Evolutionary conservation across 37 sponge, comb jelly and placozoan species (phyloP).

Genomic region (Eunapius fragilis): DNA sequence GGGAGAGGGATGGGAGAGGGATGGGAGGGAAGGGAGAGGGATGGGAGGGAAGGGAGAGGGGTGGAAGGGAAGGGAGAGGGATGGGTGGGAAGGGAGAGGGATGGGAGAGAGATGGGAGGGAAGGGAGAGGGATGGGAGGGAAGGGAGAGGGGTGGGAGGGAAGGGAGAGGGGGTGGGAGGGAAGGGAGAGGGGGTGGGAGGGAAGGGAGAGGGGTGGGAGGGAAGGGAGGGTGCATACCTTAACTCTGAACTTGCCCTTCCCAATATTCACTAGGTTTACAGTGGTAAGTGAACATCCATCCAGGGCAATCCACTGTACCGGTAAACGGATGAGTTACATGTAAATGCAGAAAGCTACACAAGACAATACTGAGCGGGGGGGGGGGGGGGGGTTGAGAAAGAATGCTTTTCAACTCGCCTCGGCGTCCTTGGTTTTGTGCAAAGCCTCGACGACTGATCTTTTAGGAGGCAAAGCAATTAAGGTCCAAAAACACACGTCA

Average conservation of each 20-base stretch:
- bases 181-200: background rate
- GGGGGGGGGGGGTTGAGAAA: too few species aligned
- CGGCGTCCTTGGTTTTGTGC: slow-evolving; percentile 11
- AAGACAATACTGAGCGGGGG: too few species aligned
- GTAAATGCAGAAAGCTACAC: background rate
- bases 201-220: background rate
- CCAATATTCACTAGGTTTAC: slow-evolving; percentile 72
- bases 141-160: too few species aligned
- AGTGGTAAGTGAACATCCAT: slow-evolving; percentile 63
- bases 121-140: too few species aligned
- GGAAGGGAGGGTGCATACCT: slow-evolving; percentile 20
- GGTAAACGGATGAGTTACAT: background rate
- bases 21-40: too few species aligned
- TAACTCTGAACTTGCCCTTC: slow-evolving; percentile 52
- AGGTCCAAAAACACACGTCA: background rate
- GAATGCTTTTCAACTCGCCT: too few species aligned
- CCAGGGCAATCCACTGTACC: slow-evolving; percentile 56
- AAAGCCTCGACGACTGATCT: slow-evolving; percentile 16
- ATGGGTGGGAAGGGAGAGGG: too few species aligned
- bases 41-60: too few species aligned
- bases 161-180: too few species aligned
- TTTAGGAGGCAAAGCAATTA: background rate
- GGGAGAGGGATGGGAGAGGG: too few species aligned
- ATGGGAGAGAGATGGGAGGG: too few species aligned
- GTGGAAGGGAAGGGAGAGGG: too few species aligned